Base-by-base conservation (phyloP, 2,888 invertebrate genomes). In the Electrophaes corylata region DNA sequence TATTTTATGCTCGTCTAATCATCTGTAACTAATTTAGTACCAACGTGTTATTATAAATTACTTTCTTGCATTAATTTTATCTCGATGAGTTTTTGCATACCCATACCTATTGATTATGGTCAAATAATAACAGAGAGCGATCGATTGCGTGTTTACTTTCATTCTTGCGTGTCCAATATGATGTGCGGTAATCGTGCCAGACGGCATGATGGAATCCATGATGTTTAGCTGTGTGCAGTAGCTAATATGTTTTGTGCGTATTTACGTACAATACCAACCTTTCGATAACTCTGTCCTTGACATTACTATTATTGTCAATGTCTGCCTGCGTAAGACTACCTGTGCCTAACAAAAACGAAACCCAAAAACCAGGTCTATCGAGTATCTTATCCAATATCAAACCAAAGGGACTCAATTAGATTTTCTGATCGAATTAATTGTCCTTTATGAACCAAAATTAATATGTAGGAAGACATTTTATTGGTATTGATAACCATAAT, bases 131-230 rank as follows among this genome's bases (percentile, higher is more conserved):
- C 69, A 75, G 74, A 78, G 74, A 75, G 71, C 73, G 71, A 71
- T 76, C 60, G 57, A 57, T 76, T 71, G 80, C 78, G 80, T 79
- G 79, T 71, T 60, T 70, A 71, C 71, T 76, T 77, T 79, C 73
- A 63, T 70, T 70, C 67, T 68, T 73, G 78, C 78, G 75, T 79
- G 73, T 67, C 62, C 63, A 66, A 66, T 74, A 55, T 67, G 66
- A 64, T 63, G 70, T 72, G 69, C 67, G 48, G 51, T 59, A 64
- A 64, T 62, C 49, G 49, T 49, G 55, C 49, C 60, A 48, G 60
- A 57, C 54, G 57, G 41, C 41, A 54, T 46, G 47, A 60, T 65
- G 57, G 60, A 49, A 55, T 51, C 63, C 54, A 60, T 60, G 55
- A 61, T 37, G 53, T 54, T 48, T 12, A 46, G 16, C 16, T 10